phyloP scores from a whole-genome alignment of 2,797 vertebrate species.

The Smutsia gigantea region DNA sequence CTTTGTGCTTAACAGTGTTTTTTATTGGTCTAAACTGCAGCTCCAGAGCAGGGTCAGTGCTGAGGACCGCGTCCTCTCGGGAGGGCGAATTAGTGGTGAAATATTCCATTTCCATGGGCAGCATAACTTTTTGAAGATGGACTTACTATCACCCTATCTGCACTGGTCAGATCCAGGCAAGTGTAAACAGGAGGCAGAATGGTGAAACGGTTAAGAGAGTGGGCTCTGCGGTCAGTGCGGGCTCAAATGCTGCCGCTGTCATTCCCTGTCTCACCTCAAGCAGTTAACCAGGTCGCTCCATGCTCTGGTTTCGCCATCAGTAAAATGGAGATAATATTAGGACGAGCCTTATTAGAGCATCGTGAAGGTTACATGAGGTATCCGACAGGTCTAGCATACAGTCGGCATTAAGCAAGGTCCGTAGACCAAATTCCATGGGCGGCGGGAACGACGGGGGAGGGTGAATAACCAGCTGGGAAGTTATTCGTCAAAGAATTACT shows the following conservation, averaged over 20 bases:
- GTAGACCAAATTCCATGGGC: neutral
- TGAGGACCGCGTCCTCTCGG: neutral
- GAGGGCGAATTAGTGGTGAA: neutral
- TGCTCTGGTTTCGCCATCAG: constrained; percentile 13
- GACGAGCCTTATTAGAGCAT: neutral
- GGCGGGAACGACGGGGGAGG: neutral
- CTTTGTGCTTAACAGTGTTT: neutral
- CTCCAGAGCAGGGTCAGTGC: neutral
- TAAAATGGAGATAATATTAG: neutral
- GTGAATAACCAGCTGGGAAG: neutral
- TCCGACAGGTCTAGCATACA: neutral
- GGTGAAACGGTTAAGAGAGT: neutral
- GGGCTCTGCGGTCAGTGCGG: neutral
- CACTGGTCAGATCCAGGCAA: neutral
- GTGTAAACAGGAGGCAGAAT: neutral
- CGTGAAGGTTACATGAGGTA: neutral
- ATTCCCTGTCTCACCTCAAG: neutral
- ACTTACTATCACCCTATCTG: neutral
- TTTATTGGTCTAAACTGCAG: neutral
- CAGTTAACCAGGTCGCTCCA: neutral
- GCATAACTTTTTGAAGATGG: neutral
- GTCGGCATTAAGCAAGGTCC: neutral
- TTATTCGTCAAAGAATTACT: neutral
- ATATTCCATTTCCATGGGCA: neutral
- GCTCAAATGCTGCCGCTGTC: neutral